Conservation (phyloP, 2,888 invertebrate species). For the Harpagoxenus sublaevis region DNA sequence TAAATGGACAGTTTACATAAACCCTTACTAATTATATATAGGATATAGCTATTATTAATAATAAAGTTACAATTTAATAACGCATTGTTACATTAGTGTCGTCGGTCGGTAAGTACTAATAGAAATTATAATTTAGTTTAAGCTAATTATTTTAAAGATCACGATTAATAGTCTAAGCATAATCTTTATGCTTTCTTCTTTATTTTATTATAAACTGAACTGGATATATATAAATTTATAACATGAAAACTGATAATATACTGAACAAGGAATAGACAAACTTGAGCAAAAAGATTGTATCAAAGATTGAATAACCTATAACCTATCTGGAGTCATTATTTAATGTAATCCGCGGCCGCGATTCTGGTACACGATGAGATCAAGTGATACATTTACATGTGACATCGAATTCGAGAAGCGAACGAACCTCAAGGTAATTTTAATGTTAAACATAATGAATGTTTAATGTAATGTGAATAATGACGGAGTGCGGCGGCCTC, state of each 20-base stretch:
- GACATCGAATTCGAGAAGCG: conserved; percentile 32
- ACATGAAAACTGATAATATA: not conserved
- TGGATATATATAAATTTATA: not conserved
- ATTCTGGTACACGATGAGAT: conserved; percentile 13
- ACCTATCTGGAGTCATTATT: conserved; percentile 3
- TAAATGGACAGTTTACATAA: not conserved
- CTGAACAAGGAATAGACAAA: not conserved
- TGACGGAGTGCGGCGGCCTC: conserved; percentile 22
- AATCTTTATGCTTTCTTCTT: not conserved
- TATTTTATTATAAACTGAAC: not conserved
- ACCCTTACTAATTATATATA: not conserved
- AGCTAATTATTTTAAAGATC: not conserved
- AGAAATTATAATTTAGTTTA: not conserved
- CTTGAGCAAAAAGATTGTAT: not conserved
- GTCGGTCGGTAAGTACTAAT: too few species aligned
- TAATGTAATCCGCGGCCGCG: not conserved
- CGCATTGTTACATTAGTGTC: too few species aligned
- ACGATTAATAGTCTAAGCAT: not conserved
- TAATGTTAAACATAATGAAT: conserved; percentile 61
- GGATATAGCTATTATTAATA: not conserved
- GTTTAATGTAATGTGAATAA: conserved; percentile 49
- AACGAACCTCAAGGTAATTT: conserved; percentile 56
- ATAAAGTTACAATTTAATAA: conserved; percentile 5
- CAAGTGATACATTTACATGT: conserved; percentile 16
- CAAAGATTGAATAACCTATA: not conserved